These are phyloP conservation scores for Prolemur simus DNA, from an alignment of 2,113 vertebrate species.

Conservation along the genomic window DNA sequence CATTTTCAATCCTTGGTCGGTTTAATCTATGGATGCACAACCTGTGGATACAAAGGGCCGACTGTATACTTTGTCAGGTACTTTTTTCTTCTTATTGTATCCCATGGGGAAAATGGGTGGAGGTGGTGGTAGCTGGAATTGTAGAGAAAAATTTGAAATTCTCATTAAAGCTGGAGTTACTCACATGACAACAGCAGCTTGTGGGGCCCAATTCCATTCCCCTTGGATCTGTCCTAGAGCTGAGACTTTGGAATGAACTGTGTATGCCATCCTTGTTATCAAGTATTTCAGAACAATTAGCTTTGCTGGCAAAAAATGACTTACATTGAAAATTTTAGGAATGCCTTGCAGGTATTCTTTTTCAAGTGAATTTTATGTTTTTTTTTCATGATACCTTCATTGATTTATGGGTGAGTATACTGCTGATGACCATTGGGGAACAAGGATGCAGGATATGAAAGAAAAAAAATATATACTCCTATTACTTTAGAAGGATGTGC, in stretches of 20 bases:
- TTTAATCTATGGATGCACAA: background rate
- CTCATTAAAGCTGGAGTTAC: background rate
- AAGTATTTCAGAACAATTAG: slow-evolving; percentile 28
- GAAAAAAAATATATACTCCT: background rate
- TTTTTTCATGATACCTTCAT: background rate
- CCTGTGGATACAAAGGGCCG: background rate
- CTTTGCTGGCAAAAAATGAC: background rate
- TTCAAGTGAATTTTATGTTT: slow-evolving; percentile 23
- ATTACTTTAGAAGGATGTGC: background rate
- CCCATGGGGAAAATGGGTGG: no score
- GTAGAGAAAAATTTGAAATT: background rate
- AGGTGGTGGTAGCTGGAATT: background rate
- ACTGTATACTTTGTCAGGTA: background rate
- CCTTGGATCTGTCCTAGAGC: background rate
- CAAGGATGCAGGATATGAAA: background rate
- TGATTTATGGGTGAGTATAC: background rate
- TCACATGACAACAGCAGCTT: background rate
- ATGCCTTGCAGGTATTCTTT: background rate
- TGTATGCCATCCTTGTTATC: background rate
- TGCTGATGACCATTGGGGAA: background rate
- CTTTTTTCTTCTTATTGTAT: background rate
- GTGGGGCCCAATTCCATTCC: background rate
- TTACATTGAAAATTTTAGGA: background rate
- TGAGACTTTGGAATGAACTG: background rate
- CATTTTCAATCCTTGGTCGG: background rate